Evolutionary conservation across 2,113 vertebrate species (phyloP).

Genomic region (Sitta europaea): DNA sequence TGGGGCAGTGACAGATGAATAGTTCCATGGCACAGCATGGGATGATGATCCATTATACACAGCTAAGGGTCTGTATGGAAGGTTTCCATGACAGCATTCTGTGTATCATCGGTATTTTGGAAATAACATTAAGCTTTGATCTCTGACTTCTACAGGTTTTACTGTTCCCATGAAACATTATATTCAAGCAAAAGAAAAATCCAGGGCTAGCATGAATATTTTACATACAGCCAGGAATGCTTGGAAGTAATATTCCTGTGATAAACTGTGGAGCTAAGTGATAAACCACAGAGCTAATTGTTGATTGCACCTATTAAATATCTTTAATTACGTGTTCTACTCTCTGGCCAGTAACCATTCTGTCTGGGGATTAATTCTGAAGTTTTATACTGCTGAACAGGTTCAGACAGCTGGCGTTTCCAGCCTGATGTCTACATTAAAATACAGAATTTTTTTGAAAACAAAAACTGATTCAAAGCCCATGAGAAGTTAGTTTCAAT

Average conservation of each 20-base stretch:
- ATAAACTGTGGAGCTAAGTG: background rate
- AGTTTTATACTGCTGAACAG: background rate
- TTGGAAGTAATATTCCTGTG: background rate
- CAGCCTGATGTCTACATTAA: background rate
- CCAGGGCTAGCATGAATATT: background rate
- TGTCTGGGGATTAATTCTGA: background rate
- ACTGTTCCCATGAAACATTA: background rate
- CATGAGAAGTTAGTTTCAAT: background rate
- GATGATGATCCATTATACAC: background rate
- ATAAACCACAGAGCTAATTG: background rate
- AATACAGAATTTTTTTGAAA: background rate
- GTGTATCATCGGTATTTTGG: background rate
- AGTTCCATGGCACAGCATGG: background rate
- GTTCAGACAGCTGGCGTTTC: background rate
- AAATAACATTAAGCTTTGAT: background rate
- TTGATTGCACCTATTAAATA: slow-evolving; percentile 5
- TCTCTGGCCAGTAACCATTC: background rate
- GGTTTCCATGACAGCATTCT: slow-evolving; percentile 40
- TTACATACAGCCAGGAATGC: background rate
- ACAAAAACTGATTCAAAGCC: background rate
- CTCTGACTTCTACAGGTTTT: slow-evolving; percentile 7
- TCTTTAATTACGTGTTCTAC: background rate
- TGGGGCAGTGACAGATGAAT: background rate
- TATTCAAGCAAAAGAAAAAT: background rate
- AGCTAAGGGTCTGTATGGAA: background rate